phyloP scores from a whole-genome alignment of 2,888 invertebrate species.

The Tryphoninae sp. region DNA sequence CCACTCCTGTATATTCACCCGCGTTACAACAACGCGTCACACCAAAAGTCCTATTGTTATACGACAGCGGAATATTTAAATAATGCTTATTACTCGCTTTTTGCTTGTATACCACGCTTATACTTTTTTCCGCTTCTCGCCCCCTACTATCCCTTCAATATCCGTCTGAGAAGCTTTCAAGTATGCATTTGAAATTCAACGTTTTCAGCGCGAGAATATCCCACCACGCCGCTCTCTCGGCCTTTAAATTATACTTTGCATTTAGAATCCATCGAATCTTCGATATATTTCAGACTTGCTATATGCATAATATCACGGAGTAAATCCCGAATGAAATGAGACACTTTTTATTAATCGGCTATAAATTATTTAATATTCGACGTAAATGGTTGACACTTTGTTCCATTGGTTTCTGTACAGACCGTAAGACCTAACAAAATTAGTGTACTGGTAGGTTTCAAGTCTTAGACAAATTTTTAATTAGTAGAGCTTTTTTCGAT shows the following conservation, averaged over 20 bases:
- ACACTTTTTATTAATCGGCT: no score
- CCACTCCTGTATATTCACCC: slow-evolving; percentile 3
- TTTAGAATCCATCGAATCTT: not conserved
- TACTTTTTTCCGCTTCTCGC: slow-evolving; percentile 2
- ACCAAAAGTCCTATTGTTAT: slow-evolving; percentile 53
- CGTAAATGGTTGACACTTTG: no score
- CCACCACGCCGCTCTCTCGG: not conserved
- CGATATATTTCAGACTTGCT: not conserved
- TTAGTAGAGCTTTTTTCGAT: no score
- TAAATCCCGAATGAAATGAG: no score
- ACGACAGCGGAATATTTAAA: slow-evolving; percentile 67
- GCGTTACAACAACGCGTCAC: slow-evolving; percentile 38
- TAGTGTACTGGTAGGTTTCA: no score
- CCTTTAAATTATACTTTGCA: not conserved
- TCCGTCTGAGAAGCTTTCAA: not conserved
- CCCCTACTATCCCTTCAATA: not conserved
- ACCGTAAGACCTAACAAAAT: no score
- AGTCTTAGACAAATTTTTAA: no score
- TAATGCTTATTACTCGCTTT: slow-evolving; percentile 72
- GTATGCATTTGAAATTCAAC: not conserved
- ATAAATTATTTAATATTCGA: no score
- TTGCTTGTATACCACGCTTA: slow-evolving; percentile 7
- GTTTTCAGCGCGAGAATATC: not conserved
- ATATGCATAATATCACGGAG: no score
- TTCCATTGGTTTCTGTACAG: no score